Conservation (phyloP, 92 coral and sea anemone genomes). For the Blastomussa wellsi region DNA sequence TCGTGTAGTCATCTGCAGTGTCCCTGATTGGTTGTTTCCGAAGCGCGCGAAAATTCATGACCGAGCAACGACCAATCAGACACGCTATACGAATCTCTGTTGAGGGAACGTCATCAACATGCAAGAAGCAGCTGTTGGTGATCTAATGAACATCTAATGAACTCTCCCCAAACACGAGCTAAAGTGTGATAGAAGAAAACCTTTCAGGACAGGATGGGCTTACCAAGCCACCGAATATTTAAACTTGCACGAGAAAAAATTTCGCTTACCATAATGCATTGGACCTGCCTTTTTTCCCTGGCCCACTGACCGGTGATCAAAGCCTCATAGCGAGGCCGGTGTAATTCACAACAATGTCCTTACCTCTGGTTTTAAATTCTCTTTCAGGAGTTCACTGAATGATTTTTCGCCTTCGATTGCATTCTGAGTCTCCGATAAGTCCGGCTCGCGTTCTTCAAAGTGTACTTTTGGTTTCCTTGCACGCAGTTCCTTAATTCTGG, state of each 20-base stretch:
- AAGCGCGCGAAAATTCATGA: neutral
- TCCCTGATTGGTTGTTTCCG: neutral
- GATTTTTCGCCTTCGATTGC: neutral
- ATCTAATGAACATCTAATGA: no score
- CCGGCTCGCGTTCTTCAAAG: neutral
- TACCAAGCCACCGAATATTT: no score
- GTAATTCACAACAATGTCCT: neutral
- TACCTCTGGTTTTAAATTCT: conserved; percentile 28
- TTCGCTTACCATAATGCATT: no score
- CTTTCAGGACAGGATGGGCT: no score
- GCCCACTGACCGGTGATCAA: no score
- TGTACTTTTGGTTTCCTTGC: conserved; percentile 30
- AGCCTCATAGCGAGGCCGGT: no score
- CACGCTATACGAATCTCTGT: neutral
- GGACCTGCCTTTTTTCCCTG: no score
- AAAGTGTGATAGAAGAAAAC: no score
- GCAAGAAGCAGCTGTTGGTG: no score
- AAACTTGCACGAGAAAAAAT: no score
- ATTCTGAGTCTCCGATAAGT: conserved; percentile 26
- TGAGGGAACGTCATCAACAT: neutral
- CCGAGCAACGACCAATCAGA: neutral
- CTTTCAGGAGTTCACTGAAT: neutral
- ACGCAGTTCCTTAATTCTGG: neutral
- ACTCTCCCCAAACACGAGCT: no score
- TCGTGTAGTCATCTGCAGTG: neutral